These are phyloP conservation scores for Drosophila nr. perissopoda DNA, from an alignment of 2,888 invertebrate species.

Conservation along the genomic window DNA sequence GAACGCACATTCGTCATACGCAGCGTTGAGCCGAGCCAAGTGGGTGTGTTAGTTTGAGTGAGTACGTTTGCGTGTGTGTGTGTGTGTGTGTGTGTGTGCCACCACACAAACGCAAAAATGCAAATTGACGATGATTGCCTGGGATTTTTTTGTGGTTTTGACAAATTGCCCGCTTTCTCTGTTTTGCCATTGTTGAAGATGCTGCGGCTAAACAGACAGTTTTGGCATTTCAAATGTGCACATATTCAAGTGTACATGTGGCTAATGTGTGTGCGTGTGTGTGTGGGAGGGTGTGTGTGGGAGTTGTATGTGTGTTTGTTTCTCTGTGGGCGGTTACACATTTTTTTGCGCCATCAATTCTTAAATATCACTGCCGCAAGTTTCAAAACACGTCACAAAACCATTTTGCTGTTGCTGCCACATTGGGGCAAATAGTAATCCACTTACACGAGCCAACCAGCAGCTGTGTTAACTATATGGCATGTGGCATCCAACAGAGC, in stretches of 20 bases:
- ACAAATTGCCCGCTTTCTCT: constrained; percentile 69
- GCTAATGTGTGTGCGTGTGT: constrained; percentile 18
- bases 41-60: constrained; percentile 5
- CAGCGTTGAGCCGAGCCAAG: constrained; percentile 8
- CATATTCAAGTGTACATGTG: constrained; percentile 20
- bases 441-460: not conserved
- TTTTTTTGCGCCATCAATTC: constrained; percentile 42
- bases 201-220: constrained; percentile 58
- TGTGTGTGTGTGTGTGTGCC: constrained; percentile 4
- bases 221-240: constrained; percentile 60
- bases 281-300: constrained; percentile 15
- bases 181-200: constrained; percentile 54
- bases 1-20: constrained; percentile 71
- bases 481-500: constrained; percentile 27
- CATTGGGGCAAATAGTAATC: constrained; percentile 17
- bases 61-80: not conserved
- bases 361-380: constrained; percentile 47
- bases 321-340: constrained; percentile 18
- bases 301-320: constrained; percentile 10
- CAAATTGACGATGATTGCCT: constrained; percentile 68
- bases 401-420: constrained; percentile 16
- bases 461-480: constrained; percentile 10
- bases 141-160: constrained; percentile 71
- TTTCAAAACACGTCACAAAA: constrained; percentile 21
- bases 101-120: constrained; percentile 48